A percentile compares a stretch with the other conserved stretches of the same genome.
phyloP scores from a whole-genome alignment of 2,888 invertebrate species.

The Pogonocherus hispidulus region DNA sequence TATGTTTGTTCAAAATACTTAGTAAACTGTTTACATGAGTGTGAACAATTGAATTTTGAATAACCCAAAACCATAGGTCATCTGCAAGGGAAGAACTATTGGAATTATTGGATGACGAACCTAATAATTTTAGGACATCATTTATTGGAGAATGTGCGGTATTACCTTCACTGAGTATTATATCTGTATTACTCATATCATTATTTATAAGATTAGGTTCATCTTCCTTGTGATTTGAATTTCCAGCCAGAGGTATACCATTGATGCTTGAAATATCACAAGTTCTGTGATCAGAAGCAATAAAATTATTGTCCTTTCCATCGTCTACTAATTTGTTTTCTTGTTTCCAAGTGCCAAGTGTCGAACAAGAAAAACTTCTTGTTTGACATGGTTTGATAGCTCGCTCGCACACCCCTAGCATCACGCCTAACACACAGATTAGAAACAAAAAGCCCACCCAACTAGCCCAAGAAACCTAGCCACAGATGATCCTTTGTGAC shows the following conservation, averaged over 20 bases:
- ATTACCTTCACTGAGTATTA: not conserved
- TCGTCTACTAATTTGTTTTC: not conserved
- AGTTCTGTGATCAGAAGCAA: no score
- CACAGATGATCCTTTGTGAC: no score
- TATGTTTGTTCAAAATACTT: slow-evolving; percentile 7
- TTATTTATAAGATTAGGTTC: not conserved
- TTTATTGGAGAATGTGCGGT: not conserved
- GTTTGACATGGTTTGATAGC: no score
- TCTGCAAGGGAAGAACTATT: not conserved
- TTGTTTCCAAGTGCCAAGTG: no score
- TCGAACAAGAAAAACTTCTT: no score
- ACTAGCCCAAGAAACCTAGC: no score
- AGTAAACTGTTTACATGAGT: slow-evolving; percentile 16
- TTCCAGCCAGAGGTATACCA: not conserved
- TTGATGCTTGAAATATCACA: not conserved
- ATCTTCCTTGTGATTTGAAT: not conserved
- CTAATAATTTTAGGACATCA: not conserved
- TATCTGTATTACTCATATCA: not conserved
- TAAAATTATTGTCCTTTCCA: not conserved
- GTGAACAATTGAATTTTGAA: slow-evolving; percentile 18
- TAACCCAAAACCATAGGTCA: slow-evolving; percentile 10
- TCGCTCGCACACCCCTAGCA: no score
- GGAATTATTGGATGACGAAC: not conserved
- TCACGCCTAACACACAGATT: no score
- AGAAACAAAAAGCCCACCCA: no score